Evolutionary conservation across 2,797 vertebrate genomes (phyloP), one percentile per base, ranked within the genome.

Genomic region (Leptodactylus fallax): DNA sequence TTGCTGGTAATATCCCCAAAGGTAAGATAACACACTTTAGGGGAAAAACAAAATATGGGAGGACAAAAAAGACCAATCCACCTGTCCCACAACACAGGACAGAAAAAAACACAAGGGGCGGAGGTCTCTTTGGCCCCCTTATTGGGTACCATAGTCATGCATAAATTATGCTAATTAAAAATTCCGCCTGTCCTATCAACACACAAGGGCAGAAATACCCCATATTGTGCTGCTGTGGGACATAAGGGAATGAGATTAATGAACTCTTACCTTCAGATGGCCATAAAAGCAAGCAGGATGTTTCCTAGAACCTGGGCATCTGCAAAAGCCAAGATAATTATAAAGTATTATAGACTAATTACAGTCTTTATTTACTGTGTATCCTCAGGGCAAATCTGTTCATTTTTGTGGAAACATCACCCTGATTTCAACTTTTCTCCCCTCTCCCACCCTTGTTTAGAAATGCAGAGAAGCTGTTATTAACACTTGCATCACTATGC

Each of bases 361-460:
- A 80, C 87, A 80, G 65, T 17, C 63, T 61, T 61, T 7, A 12
- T 55, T 53, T n/a, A 77, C 23, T 49, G 55, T 3, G 23, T 47
- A n/a, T 80, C 82, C 82, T 63, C 21, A 71, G 65, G 82, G 82
- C 87, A 88, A 23, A 74, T 36, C 55, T 79, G 87, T 71, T 83
- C 23, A 69, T 77, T 83, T 78, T 87, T 47, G 53, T 78, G 86
- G 79, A 25, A 67, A 56, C 86, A 67, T 84, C 61, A 79, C 87
- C 81, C 81, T 58, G 51, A 69, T 72, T 84, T 55, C 79, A 88
- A 79, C 81, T 82, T 87, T 83, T 83, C 55, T 45, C 80, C 81
- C 69, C 72, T 51, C 45, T 58, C 74, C 80, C 80, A 69, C 86
- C 86, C 86, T 77, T 87, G 80, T 87, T 87, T 87, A 65, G 60